Conservation (phyloP, 2,888 invertebrate genomes). For the Asteroscopus sphinx region DNA sequence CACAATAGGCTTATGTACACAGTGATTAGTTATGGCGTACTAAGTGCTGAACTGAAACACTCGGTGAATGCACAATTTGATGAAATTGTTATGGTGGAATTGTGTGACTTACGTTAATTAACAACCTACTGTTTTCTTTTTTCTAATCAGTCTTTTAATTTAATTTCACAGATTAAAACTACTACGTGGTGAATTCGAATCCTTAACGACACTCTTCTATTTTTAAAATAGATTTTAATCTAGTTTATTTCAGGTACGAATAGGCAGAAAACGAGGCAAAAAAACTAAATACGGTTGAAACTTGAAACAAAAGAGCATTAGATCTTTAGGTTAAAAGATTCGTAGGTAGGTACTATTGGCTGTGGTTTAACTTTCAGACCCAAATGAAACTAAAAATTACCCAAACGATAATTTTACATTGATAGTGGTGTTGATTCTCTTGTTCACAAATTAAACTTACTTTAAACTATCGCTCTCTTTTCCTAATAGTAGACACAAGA, state of each 20-base stretch:
- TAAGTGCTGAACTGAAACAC: slow-evolving; percentile 55
- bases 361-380: too few species aligned
- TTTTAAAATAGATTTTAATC: neutral
- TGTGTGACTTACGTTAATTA: slow-evolving; percentile 19
- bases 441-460: too few species aligned
- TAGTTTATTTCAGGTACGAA: neutral
- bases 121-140: neutral
- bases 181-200: neutral
- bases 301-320: neutral
- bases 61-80: slow-evolving; percentile 22
- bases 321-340: too few species aligned
- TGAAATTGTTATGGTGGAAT: slow-evolving; percentile 7
- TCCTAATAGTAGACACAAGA: too few species aligned
- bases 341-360: too few species aligned
- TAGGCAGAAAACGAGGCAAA: neutral
- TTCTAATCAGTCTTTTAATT: neutral
- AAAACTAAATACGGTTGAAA: neutral
- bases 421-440: too few species aligned
- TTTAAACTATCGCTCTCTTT: too few species aligned
- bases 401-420: too few species aligned
- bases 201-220: neutral
- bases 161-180: neutral
- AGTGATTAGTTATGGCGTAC: slow-evolving; percentile 60
- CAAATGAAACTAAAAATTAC: too few species aligned
- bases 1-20: slow-evolving; percentile 64